Percentiles rank a stretch among this genome's conserved stretches.
phyloP scores from a whole-genome alignment of 1,140 invertebrate species.

The Heliothis virescens region DNA sequence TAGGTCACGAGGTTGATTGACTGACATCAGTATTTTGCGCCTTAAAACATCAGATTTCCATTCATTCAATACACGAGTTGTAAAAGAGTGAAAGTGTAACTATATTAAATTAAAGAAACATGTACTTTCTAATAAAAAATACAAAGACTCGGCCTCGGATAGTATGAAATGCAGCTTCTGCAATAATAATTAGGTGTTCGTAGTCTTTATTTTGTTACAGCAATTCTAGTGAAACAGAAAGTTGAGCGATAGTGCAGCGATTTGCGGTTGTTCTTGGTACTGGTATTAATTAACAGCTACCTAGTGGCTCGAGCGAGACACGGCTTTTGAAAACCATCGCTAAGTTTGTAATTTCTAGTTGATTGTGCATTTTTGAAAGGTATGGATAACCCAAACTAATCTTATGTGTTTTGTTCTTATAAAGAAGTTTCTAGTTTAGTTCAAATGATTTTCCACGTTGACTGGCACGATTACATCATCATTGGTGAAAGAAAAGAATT shows the following conservation, averaged over 20 bases:
- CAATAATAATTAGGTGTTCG: constrained; percentile 17
- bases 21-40: constrained; percentile 38
- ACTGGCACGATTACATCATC: no score
- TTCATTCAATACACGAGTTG: neutral
- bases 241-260: constrained; percentile 28
- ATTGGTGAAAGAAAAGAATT: no score
- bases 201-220: constrained; percentile 34
- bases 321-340: neutral
- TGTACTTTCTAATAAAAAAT: constrained; percentile 45
- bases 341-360: neutral
- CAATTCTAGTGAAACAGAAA: constrained; percentile 45
- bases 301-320: neutral
- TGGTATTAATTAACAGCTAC: constrained; percentile 6
- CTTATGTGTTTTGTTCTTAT: no score
- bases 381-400: neutral
- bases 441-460: no score
- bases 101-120: constrained; percentile 32
- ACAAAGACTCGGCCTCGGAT: constrained; percentile 16
- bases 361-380: neutral
- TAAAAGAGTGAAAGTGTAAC: constrained; percentile 46
- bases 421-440: no score
- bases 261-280: constrained; percentile 22
- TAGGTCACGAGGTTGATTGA: constrained; percentile 42
- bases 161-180: constrained; percentile 23
- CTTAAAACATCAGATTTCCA: constrained; percentile 16